phyloP scores from a whole-genome alignment of 2,113 vertebrate species.

The Micronycteris hirsuta region DNA sequence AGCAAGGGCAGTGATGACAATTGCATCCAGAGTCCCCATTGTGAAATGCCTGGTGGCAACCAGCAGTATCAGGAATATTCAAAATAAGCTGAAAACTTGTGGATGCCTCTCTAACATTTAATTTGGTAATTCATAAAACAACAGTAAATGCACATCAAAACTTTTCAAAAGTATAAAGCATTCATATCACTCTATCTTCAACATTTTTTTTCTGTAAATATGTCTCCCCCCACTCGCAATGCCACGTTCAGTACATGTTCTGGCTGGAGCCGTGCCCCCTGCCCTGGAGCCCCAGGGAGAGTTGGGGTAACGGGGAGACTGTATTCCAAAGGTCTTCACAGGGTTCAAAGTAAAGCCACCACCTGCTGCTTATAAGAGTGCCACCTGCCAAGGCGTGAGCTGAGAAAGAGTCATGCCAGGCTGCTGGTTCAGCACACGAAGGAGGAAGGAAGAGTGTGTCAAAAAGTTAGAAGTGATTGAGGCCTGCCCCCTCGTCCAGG shows the following conservation, averaged over 20 bases:
- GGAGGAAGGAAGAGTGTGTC: conserved; percentile 57
- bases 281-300: conserved; percentile 45
- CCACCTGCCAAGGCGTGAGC: conserved; percentile 68
- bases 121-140: not conserved
- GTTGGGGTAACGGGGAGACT: conserved; percentile 58
- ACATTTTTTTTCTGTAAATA: not conserved
- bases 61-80: rapidly evolving
- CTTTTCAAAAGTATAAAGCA: not conserved
- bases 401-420: conserved; percentile 53
- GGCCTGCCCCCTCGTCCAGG: conserved; percentile 48
- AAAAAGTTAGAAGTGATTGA: conserved; percentile 66
- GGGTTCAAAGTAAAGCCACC: conserved; percentile 74
- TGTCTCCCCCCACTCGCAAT: not conserved
- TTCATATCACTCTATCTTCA: not conserved
- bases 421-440: conserved; percentile 58
- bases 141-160: not conserved
- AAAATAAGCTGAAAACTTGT: no score
- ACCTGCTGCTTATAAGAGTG: conserved; percentile 70
- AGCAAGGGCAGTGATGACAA: not conserved
- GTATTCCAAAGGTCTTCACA: conserved; percentile 68
- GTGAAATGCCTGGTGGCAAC: not conserved
- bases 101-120: not conserved
- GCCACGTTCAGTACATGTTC: not conserved
- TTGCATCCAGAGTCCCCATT: no score
- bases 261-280: not conserved